phyloP scores from a whole-genome alignment of 1,140 invertebrate species.

The Nebria ingens region DNA sequence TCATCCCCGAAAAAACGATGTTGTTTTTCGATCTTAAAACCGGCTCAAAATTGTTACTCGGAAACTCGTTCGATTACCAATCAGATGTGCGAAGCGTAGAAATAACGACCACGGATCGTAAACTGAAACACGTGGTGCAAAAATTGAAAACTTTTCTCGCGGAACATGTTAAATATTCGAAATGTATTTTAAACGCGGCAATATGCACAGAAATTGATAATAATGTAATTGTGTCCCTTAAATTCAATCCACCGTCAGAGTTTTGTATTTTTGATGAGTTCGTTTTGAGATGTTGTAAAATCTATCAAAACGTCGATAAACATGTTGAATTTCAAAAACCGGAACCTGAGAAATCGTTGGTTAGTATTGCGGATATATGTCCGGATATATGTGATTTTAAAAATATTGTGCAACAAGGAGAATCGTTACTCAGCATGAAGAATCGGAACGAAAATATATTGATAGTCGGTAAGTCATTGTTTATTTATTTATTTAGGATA shows the following conservation, averaged over 20 bases:
- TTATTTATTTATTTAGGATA: not conserved
- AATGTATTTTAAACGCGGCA: slow-evolving; percentile 48
- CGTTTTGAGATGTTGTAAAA: slow-evolving; percentile 41
- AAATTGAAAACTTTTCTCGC: slow-evolving; percentile 48
- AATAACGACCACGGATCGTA: slow-evolving; percentile 19
- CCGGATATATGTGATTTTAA: slow-evolving; percentile 23
- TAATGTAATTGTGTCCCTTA: slow-evolving; percentile 35
- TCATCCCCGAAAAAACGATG: slow-evolving; percentile 16
- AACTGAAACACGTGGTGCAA: slow-evolving; percentile 39
- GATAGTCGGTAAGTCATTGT: slow-evolving; percentile 36
- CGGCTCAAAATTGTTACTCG: slow-evolving; percentile 34
- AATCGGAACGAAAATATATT: slow-evolving; percentile 41
- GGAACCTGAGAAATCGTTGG: slow-evolving; percentile 35
- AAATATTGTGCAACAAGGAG: slow-evolving; percentile 28
- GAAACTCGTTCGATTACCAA: slow-evolving; percentile 18
- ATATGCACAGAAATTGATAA: slow-evolving; percentile 43
- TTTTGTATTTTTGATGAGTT: slow-evolving; percentile 48
- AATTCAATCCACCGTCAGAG: slow-evolving; percentile 43
- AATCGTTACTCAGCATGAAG: slow-evolving; percentile 29
- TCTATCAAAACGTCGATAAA: slow-evolving; percentile 40
- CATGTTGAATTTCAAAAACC: slow-evolving; percentile 34
- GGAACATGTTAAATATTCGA: slow-evolving; percentile 37
- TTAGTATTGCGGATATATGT: slow-evolving; percentile 28
- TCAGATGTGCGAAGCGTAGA: slow-evolving; percentile 21
- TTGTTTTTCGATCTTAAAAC: slow-evolving; percentile 26